Evolutionary conservation across 2,797 vertebrate species (phyloP).

Genomic region (Glyptemys insculpta): DNA sequence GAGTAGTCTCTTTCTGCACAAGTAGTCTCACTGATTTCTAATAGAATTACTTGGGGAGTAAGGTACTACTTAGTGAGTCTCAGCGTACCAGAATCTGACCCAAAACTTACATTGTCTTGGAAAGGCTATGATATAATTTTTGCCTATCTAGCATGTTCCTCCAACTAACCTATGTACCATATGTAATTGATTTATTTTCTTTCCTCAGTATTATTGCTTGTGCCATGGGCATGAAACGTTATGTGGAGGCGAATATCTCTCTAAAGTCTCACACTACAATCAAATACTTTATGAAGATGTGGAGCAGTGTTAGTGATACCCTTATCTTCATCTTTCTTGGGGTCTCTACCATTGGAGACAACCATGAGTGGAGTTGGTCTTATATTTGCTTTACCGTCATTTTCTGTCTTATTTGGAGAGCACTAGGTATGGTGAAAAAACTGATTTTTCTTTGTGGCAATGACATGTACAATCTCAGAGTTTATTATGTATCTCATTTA

Average conservation of each 20-base stretch:
- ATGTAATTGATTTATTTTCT: background rate
- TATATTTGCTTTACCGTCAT: constrained; percentile 80
- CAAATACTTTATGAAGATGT: constrained; percentile 84
- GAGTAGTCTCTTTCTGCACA: background rate
- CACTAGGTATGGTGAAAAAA: constrained; percentile 64
- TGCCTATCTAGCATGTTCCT: background rate
- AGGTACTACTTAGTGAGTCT: background rate
- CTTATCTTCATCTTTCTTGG: constrained; percentile 84
- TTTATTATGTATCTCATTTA: background rate
- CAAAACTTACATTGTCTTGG: background rate
- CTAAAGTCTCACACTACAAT: constrained; percentile 80
- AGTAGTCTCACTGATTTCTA: background rate
- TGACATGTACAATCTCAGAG: background rate
- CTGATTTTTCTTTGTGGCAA: background rate
- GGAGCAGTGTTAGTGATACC: constrained; percentile 80
- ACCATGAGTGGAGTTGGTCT: constrained; percentile 80
- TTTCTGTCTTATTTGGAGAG: constrained; percentile 81
- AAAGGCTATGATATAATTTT: background rate
- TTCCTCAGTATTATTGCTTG: constrained; percentile 85
- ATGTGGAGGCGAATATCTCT: constrained; percentile 87
- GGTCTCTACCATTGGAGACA: constrained; percentile 78
- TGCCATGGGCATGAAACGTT: constrained; percentile 89
- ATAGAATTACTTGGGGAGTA: background rate
- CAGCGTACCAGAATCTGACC: background rate
- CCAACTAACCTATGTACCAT: background rate